phyloP scores from a whole-genome alignment of 2,797 vertebrate species.

The Ptychadena robeensis region DNA sequence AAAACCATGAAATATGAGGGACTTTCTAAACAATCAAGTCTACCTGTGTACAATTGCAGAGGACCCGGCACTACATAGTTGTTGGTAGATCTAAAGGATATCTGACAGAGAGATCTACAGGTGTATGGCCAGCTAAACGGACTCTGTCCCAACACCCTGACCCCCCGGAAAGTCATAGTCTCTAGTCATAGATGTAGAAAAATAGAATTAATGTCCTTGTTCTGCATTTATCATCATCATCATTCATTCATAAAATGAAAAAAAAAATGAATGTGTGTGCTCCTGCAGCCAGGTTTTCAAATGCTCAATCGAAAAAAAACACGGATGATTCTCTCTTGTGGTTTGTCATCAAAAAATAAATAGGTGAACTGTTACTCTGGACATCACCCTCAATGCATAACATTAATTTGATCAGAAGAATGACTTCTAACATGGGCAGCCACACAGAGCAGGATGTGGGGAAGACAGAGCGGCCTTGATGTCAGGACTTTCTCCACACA shows the following conservation, averaged over 20 bases:
- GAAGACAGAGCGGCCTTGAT: slow-evolving; percentile 46
- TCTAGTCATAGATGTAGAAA: neutral
- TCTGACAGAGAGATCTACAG: too few relatives aligned
- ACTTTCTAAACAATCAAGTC: too few relatives aligned
- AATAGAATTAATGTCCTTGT: neutral
- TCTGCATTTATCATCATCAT: neutral
- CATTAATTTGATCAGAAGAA: slow-evolving; percentile 46
- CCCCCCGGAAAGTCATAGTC: too few relatives aligned
- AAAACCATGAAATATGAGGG: too few relatives aligned
- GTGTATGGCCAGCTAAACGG: too few relatives aligned
- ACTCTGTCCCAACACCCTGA: too few relatives aligned
- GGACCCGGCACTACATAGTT: too few relatives aligned
- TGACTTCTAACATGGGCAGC: slow-evolving; percentile 53
- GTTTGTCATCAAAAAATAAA: slow-evolving; percentile 32
- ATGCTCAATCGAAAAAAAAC: slow-evolving; percentile 11
- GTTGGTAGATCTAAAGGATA: too few relatives aligned
- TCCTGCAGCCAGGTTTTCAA: neutral
- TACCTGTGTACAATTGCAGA: too few relatives aligned
- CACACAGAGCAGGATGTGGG: slow-evolving; percentile 52
- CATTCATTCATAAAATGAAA: slow-evolving; percentile 23
- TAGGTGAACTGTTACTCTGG: slow-evolving; percentile 27
- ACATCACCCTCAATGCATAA: slow-evolving; percentile 31
- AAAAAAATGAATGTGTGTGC: neutral
- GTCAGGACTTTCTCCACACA: slow-evolving; percentile 35
- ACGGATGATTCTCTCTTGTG: slow-evolving; percentile 21